Base-by-base conservation (phyloP, 2,113 vertebrate genomes). In the Brachypteracias leptosomus region DNA sequence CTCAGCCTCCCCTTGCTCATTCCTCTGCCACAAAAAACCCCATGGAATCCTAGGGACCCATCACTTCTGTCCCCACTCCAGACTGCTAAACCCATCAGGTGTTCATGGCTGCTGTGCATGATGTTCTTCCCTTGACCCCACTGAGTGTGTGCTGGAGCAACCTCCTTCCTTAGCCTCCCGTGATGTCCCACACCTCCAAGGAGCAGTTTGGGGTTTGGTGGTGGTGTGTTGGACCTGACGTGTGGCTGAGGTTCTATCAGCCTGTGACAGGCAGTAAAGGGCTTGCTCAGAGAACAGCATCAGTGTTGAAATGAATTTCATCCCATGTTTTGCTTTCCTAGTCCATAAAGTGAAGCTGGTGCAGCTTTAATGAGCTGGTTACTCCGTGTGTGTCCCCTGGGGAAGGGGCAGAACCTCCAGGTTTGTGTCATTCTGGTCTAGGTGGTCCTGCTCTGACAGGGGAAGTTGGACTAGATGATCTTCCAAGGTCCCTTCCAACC, bases 61-160 rank as follows among this genome's bases (percentile, higher is more conserved):
- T 40, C 71, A 5, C 47, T 87, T 82, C 42, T 71, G 40, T 62
- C 33, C 76, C 65, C 76, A 8, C 19, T 38, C 97, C 98, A 99
- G 98, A 99, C 98, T 99, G 98, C 98, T 98, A 99, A 99, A 96
- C 98, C 98, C 98, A 98, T 77, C 93, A 97, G 97, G 96, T 97
- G 97, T 90, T 72, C 97, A 92, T 97, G 98, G 98, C 98, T 98
- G 97, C 97, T 96, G 98, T 98, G 98, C 98, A 99, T 99, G 98
- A 98, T 95, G 98, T 97, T 98, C 98, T 97, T 97, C 85, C 97
- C 97, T 93, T 97, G 97, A 97, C 95, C 84, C 97, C 96, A 42
- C 66, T 15, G 95, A 96, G 93, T 98, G 97, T 42, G 0, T 35
- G 76, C 92, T 25, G 40, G 21, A 61, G 26, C 21, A 46, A 36